phyloP scores from a whole-genome alignment of 1,140 invertebrate genomes.

The Bombus terrestris region DNA sequence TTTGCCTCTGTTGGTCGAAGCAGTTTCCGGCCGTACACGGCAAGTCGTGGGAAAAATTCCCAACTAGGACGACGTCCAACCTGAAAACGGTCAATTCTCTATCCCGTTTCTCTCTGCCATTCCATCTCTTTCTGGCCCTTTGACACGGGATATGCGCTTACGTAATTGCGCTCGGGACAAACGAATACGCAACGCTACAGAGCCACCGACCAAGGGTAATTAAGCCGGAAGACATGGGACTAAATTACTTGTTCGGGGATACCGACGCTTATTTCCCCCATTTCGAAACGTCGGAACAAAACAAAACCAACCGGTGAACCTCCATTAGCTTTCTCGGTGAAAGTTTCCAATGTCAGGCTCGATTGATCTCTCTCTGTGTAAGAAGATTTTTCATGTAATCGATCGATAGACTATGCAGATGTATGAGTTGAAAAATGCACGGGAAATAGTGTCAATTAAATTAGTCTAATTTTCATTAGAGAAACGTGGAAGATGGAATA shows the following conservation, averaged over 20 bases:
- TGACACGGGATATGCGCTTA: conserved; percentile 20
- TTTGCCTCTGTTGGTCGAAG: conserved; percentile 3
- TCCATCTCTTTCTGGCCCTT: background rate
- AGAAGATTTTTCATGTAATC: background rate
- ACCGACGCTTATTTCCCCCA: background rate
- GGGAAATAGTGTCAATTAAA: no score
- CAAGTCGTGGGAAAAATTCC: conserved; percentile 28
- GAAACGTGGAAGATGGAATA: no score
- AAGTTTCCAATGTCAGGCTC: background rate
- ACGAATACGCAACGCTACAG: conserved; percentile 17
- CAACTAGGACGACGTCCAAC: conserved; percentile 24
- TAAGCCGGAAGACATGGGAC: conserved; percentile 1
- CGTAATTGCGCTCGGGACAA: conserved; percentile 31
- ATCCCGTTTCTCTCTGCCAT: no score
- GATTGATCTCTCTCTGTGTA: background rate
- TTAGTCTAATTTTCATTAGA: no score
- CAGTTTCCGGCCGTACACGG: conserved; percentile 1
- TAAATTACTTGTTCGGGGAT: conserved; percentile 8
- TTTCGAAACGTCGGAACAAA: conserved; percentile 13
- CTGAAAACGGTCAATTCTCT: conserved; percentile 18
- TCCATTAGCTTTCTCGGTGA: no score
- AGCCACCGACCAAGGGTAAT: conserved; percentile 16
- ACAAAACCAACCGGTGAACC: no score
- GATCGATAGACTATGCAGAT: no score
- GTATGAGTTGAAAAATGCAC: no score